Percentiles rank a stretch among this genome's conserved stretches.
Conservation (phyloP, 2,113 vertebrate genomes). For the Turnix velox region DNA sequence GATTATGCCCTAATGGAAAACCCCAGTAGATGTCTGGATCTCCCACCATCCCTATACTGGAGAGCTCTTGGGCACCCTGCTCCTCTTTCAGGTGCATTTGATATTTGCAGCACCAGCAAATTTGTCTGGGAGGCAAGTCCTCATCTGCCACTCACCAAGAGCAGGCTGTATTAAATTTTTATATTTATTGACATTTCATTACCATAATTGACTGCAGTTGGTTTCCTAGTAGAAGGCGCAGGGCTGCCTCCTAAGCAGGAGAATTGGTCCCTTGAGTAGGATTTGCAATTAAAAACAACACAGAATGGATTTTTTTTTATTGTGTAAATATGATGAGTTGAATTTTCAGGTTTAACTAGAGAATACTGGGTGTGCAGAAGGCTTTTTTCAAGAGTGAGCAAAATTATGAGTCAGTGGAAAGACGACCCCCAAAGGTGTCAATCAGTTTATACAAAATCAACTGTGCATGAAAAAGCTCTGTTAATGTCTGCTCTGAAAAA, state of each 20-base stretch:
- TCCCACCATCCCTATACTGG: constrained; percentile 64
- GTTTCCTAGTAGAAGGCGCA: constrained; percentile 82
- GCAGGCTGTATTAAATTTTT: constrained; percentile 97
- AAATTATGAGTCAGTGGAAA: constrained; percentile 84
- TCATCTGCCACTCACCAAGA: constrained; percentile 94
- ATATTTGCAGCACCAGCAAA: constrained; percentile 93
- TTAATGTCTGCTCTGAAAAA: constrained; percentile 49
- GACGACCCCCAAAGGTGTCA: constrained; percentile 84
- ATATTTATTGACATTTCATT: constrained; percentile 99
- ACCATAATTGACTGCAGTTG: constrained; percentile 98
- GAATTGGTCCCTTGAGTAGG: constrained; percentile 81
- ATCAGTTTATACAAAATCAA: constrained; percentile 91
- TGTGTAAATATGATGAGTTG: constrained; percentile 89
- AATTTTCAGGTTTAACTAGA: constrained; percentile 80
- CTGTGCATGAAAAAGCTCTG: constrained; percentile 87
- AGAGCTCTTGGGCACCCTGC: constrained; percentile 64
- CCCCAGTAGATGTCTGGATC: constrained; percentile 54
- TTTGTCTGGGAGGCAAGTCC: constrained; percentile 95
- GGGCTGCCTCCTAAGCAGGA: constrained; percentile 83
- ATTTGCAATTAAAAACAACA: constrained; percentile 97
- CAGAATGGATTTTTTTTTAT: constrained; percentile 88
- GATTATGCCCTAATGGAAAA: constrained; percentile 49
- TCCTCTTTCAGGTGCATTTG: constrained; percentile 85
- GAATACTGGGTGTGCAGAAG: constrained; percentile 72
- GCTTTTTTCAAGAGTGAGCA: constrained; percentile 75